A percentile compares a stretch with the other conserved stretches of the same genome.
Evolutionary conservation across 2,113 vertebrate genomes (phyloP).

Genomic region (Clarias gariepinus): DNA sequence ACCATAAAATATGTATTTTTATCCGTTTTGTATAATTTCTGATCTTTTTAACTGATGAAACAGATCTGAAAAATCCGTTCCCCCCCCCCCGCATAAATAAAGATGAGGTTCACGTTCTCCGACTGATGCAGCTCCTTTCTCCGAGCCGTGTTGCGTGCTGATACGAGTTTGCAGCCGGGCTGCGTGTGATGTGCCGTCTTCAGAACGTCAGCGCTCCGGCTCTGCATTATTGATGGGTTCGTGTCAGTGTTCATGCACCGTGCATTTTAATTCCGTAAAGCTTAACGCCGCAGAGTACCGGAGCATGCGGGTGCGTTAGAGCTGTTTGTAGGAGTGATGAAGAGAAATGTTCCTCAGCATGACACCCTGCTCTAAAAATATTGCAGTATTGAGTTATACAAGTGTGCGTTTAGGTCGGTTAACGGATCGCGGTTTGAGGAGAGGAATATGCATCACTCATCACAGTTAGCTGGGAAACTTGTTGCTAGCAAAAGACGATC

Average conservation of each 20-base stretch:
- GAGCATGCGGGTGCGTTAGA: background rate
- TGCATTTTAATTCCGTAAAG: conserved; percentile 32
- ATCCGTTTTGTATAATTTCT: background rate
- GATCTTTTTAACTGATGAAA: background rate
- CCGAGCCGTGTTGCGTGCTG: background rate
- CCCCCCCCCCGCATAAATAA: background rate
- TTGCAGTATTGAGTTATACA: too few species aligned
- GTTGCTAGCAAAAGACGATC: too few species aligned
- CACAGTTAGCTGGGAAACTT: background rate
- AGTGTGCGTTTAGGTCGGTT: too few species aligned
- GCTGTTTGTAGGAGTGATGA: background rate
- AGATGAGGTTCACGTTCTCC: background rate
- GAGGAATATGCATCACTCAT: background rate
- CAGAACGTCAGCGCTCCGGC: conserved; percentile 36
- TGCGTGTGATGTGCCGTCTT: conserved; percentile 42
- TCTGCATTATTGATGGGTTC: conserved; percentile 41
- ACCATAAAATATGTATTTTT: background rate
- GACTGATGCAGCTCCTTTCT: conserved; percentile 8
- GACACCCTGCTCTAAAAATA: background rate
- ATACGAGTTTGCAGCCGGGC: conserved; percentile 14
- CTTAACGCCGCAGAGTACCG: background rate
- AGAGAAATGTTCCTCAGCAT: background rate
- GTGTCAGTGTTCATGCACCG: background rate
- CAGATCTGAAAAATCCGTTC: background rate
- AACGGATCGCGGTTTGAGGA: background rate